Evolutionary conservation across 1,140 invertebrate genomes (phyloP).

Genomic region (Hylaeus volcanicus): DNA sequence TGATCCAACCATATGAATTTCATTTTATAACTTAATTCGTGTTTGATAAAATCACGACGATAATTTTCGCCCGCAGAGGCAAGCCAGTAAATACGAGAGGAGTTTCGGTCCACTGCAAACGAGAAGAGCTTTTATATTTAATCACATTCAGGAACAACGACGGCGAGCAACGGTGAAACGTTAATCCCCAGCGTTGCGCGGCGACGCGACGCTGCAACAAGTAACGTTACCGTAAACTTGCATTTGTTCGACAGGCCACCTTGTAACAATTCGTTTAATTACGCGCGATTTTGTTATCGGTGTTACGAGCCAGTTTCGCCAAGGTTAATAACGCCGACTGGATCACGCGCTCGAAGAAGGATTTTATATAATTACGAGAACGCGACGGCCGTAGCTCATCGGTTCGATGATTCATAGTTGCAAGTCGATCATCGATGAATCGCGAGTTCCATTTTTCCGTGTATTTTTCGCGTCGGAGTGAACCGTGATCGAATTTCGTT

Average conservation of each 20-base stretch:
- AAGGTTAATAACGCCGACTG: constrained; percentile 9
- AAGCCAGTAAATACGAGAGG: neutral
- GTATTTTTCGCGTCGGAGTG: neutral
- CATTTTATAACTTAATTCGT: too few relatives aligned
- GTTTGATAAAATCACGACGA: neutral
- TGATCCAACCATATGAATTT: too few relatives aligned
- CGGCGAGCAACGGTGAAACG: neutral
- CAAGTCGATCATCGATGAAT: neutral
- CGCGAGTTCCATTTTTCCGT: neutral
- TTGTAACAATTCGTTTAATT: constrained; percentile 14
- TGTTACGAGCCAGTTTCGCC: neutral
- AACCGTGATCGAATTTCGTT: neutral
- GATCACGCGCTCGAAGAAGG: neutral
- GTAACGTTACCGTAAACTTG: neutral
- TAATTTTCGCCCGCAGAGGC: neutral
- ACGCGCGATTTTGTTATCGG: neutral
- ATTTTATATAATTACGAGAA: neutral
- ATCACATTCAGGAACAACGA: neutral
- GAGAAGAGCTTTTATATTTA: neutral
- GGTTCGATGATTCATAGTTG: neutral
- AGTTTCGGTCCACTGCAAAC: neutral
- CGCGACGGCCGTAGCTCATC: neutral
- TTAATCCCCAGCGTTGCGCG: neutral
- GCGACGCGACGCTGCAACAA: neutral
- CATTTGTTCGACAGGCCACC: neutral